Base-by-base conservation (phyloP, 2,113 vertebrate genomes). In the Strix aluco region DNA sequence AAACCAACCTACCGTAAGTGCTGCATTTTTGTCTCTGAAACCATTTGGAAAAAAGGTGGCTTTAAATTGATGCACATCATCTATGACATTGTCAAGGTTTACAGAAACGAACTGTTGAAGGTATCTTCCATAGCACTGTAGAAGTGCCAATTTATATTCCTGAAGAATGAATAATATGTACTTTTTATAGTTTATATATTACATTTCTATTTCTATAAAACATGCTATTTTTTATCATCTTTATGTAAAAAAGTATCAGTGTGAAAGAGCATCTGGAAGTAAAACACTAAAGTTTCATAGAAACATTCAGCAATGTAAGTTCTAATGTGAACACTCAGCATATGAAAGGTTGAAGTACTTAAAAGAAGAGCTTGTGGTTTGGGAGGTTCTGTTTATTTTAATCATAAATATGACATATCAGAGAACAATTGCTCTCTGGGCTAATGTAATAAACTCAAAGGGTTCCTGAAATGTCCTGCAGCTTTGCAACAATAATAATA, bases 141-240 rank as follows among this genome's bases (percentile, higher is more conserved):
- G 97, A 86, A 99, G 97, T 46, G 99, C 99, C 83, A 99, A 77
- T 25, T 98, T 98, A 96, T 99, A 98, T 91, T 99, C 97, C 99
- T 99, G 92, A 61, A 98, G 92, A 66, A 88, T 4, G 1, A 83
- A 57, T 11, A 67, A 29, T 30, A 81, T 10, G 10, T 92, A 86
- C 44, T 66, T 81, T 61, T 85, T 38, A 46, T 15, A n/a, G 11
- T 17, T 58, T 70, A 2, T 7, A 30, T 67, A 87, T 65, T 84
- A 36, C 32, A 38, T 82, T 92, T 84, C 18, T 65, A 38, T 78
- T 66, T 79, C 46, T 78, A n/a, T 69, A 77, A 79, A 85, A 30
- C 0, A 2, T 23, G 7, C 8, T 46, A 10, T 26, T 40, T 25
- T 73, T 85, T 61, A 42, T 47, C 52, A 47, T 22, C n/a, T 63